Evolutionary conservation across 2,113 vertebrate species (phyloP).

Genomic region (Nesoenas mayeri): DNA sequence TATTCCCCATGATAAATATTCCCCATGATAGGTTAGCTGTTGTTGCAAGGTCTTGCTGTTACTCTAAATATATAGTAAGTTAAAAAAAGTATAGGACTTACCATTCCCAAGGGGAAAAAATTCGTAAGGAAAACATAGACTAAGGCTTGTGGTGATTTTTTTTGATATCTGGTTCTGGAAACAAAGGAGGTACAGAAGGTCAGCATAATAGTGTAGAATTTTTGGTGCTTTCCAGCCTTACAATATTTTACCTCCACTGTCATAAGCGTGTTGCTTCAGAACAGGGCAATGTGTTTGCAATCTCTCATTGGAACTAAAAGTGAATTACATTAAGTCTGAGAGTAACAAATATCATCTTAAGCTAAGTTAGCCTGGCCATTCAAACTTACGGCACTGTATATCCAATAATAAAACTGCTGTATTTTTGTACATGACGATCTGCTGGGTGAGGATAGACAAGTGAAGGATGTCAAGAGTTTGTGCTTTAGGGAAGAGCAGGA

Average conservation of each 20-base stretch:
- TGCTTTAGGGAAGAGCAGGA: neutral
- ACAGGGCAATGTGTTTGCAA: neutral
- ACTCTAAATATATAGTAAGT: neutral
- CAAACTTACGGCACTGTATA: neutral
- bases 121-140: neutral
- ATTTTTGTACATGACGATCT: neutral
- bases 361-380: neutral
- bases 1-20: neutral
- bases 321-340: neutral
- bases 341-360: neutral
- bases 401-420: neutral
- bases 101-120: rapidly evolving
- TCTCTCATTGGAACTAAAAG: neutral
- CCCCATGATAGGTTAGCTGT: neutral
- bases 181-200: neutral
- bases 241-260: neutral
- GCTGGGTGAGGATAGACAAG: neutral
- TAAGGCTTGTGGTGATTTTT: neutral
- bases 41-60: neutral
- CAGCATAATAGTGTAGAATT: neutral
- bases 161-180: neutral
- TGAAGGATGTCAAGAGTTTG: neutral
- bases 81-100: neutral
- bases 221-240: neutral
- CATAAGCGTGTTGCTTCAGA: neutral